Evolutionary conservation across 2,888 invertebrate species (phyloP).

Genomic region (Synergus umbraculus): DNA sequence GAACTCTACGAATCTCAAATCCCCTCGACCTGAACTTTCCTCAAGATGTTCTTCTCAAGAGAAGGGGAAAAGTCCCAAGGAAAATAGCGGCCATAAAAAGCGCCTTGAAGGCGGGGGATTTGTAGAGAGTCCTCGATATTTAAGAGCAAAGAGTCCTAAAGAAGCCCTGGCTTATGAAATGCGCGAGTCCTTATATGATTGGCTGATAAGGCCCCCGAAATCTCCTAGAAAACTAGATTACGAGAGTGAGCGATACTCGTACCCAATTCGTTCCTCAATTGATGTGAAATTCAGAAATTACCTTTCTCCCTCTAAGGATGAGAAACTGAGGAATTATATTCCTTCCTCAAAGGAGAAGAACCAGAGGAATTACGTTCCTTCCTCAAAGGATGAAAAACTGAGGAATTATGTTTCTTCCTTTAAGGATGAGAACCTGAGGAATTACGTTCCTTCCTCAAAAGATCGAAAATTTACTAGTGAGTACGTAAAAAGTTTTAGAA

Average conservation of each 20-base stretch:
- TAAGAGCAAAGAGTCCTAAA: background rate
- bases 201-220: slow-evolving; percentile 52
- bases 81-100: background rate
- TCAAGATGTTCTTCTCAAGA: background rate
- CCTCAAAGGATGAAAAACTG: no score
- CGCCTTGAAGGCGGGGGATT: background rate
- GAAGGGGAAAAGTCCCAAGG: background rate
- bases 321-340: background rate
- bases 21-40: background rate
- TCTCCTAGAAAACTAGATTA: slow-evolving; percentile 40
- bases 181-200: slow-evolving; percentile 53
- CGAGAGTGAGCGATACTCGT: background rate
- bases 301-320: no score
- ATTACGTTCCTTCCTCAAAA: no score
- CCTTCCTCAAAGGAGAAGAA: no score
- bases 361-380: no score
- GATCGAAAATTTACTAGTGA: background rate
- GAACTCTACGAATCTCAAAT: background rate
- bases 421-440: no score
- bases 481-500: background rate
- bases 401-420: no score
- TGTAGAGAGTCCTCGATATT: background rate
- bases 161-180: slow-evolving; percentile 45
- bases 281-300: background rate
- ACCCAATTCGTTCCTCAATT: background rate